phyloP scores from a whole-genome alignment of 2,797 vertebrate species.

The Sorex maritimensis region DNA sequence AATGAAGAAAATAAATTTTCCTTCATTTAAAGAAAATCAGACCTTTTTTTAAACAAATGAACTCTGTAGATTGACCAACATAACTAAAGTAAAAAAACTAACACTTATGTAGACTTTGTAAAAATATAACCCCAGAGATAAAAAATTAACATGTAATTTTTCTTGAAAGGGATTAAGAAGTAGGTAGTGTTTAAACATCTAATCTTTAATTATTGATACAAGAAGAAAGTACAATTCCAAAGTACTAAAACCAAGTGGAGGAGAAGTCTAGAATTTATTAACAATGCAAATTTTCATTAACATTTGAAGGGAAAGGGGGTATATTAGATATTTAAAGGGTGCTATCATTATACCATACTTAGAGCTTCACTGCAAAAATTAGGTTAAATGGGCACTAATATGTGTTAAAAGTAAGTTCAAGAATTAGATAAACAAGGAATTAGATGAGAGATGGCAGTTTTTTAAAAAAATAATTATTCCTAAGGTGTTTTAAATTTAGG shows the following conservation, averaged over 20 bases:
- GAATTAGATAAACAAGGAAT: conserved; percentile 29
- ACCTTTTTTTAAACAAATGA: neutral
- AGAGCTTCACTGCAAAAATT: conserved; percentile 28
- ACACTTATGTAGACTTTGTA: neutral
- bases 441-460: conserved; percentile 43
- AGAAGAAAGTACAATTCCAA: conserved; percentile 2
- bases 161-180: neutral
- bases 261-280: conserved; percentile 8
- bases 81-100: neutral
- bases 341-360: neutral
- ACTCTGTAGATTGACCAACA: neutral
- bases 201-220: neutral
- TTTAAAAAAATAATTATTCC: conserved; percentile 50
- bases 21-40: neutral
- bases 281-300: neutral
- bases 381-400: neutral
- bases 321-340: neutral
- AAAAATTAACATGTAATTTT: neutral
- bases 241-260: neutral
- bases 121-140: neutral
- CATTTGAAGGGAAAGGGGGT: neutral
- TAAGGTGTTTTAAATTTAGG: conserved; percentile 53
- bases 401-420: conserved; percentile 3
- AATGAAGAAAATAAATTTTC: neutral
- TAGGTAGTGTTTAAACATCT: neutral